Base-by-base conservation (phyloP, 2,888 invertebrate genomes). In the Rotaria socialis region DNA sequence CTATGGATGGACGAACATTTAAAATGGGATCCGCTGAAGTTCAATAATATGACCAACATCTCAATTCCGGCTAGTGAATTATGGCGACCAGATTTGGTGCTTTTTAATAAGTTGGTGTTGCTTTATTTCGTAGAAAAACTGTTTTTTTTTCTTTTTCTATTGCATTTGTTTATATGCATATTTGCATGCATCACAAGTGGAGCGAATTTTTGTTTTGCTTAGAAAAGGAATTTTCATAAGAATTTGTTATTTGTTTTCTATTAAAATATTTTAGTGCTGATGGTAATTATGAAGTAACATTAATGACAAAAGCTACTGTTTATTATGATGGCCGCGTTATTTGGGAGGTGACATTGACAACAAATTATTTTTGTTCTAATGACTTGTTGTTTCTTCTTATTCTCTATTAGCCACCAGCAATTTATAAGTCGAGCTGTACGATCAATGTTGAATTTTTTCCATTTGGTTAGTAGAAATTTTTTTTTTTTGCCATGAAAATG, bases 261-360 rank as follows among this genome's bases (percentile, higher is more conserved):
- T 22, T 55, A 22, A 22, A 55, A 55, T 22, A 5, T 89, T 88
- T 10, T 93, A 97, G 97, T 92, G 97, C 97, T 87, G 96, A 96
- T 91, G 95, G 96, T 47, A 95, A 95, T 90, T 96, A 95, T 91
- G 95, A 95, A 92, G 96, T 97, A 41, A 97, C 96, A 0, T 92
- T 97, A 85, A 95, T 96, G 95, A 98, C 97, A 0, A 97, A 97
- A 92, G 97, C 97, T 0, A 96, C 96, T 0, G 92, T 98, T 8
- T 94, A 95, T 89, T 95, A 94, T 90, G 95, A 95, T 0, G 97
- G 97, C 22, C 95, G 94, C 91, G 96, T 97, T 0, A 92, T 95
- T 1, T 97, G 97, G 97, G 75, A 86, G 24, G 75, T 75, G 24
- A 80, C 43, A 47, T 55, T 80, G 55, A 27, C 96, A 96, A 24